Evolutionary conservation across 2,113 vertebrate genomes (phyloP).

Genomic region (Lophura nycthemera): DNA sequence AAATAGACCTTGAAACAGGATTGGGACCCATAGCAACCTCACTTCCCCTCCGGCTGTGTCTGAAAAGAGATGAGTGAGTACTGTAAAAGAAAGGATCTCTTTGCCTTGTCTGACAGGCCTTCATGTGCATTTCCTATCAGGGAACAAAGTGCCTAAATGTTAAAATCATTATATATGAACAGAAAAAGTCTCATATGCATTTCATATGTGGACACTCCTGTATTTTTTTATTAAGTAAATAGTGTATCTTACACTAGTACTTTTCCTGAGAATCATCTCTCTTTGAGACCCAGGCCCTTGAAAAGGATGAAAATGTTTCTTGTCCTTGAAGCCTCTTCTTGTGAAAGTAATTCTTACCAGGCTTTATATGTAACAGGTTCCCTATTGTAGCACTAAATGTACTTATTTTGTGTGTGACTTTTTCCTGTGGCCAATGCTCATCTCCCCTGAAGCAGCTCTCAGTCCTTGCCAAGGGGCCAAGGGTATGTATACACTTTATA

Average conservation of each 20-base stretch:
- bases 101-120: constrained; percentile 7
- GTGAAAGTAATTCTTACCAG: constrained; percentile 8
- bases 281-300: neutral
- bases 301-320: constrained; percentile 38
- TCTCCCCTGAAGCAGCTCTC: neutral
- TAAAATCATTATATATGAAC: neutral
- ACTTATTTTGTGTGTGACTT: constrained; percentile 5
- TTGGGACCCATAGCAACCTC: constrained; percentile 7
- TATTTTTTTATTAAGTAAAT: constrained; percentile 3
- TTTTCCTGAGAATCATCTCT: constrained; percentile 8
- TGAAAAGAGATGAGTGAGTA: constrained; percentile 6
- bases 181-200: neutral
- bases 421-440: neutral
- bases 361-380: neutral
- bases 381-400: neutral
- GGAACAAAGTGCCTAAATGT: neutral
- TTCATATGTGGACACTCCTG: neutral
- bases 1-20: constrained; percentile 17
- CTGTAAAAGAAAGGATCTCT: constrained; percentile 4
- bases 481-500: neutral
- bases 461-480: neutral
- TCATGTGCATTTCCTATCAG: neutral
- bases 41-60: neutral
- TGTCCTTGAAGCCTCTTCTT: constrained; percentile 1
- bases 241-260: neutral